Percentiles rank a stretch among this genome's conserved stretches.
These are phyloP conservation scores for Apis laboriosa DNA, from an alignment of 1,140 invertebrate genomes.

Conservation along the genomic window DNA sequence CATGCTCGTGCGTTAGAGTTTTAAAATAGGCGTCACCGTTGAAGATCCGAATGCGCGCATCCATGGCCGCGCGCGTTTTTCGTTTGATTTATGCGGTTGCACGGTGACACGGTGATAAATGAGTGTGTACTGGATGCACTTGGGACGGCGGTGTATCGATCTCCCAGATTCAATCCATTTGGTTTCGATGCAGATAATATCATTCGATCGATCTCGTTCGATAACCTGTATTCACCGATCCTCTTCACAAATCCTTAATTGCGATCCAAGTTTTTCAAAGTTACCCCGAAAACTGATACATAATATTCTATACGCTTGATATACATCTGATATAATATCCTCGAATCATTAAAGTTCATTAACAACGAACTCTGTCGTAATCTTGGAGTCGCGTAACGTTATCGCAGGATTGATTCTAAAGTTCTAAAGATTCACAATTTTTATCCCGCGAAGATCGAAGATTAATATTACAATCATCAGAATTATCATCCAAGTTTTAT, in stretches of 20 bases:
- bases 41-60: neutral
- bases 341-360: neutral
- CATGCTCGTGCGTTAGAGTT: neutral
- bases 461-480: too few species aligned
- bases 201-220: neutral
- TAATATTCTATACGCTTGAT: neutral
- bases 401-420: too few species aligned
- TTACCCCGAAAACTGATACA: neutral
- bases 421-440: too few species aligned
- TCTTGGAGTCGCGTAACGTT: neutral
- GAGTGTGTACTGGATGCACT: slow-evolving; percentile 4
- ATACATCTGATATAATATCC: neutral
- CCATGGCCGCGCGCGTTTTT: slow-evolving; percentile 1
- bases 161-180: neutral
- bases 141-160: slow-evolving; percentile 19
- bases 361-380: neutral
- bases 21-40: neutral
- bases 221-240: neutral
- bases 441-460: too few species aligned
- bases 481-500: too few species aligned
- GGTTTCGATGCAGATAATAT: neutral
- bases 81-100: slow-evolving; percentile 41
- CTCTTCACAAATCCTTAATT: too few species aligned
- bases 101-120: slow-evolving; percentile 33
- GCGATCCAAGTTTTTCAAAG: too few species aligned